These are phyloP conservation scores for Sebastes steindachneri DNA, from an alignment of 2,797 vertebrate genomes.

Conservation along the genomic window DNA sequence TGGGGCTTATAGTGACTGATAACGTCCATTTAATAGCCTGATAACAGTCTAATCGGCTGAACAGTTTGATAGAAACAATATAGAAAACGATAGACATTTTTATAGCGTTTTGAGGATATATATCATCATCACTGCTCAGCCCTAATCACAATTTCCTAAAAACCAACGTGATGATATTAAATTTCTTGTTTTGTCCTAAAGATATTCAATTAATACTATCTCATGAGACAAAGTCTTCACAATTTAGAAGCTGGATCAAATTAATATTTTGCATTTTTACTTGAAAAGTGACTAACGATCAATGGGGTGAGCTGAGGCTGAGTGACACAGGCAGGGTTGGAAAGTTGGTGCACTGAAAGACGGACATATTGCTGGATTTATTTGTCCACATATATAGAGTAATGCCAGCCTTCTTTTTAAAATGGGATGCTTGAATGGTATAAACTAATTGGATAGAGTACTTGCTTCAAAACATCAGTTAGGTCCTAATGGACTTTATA, in stretches of 20 bases:
- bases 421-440: neutral
- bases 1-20: no score
- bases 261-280: neutral
- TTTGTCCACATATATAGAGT: neutral
- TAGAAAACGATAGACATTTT: no score
- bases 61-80: no score
- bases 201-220: neutral
- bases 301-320: neutral
- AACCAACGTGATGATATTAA: neutral
- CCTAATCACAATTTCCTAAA: neutral
- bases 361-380: neutral
- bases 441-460: neutral
- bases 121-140: neutral
- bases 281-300: neutral
- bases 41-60: no score
- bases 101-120: neutral
- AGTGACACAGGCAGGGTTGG: neutral
- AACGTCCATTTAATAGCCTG: fast-evolving
- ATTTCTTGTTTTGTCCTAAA: neutral
- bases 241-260: neutral
- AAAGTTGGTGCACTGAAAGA: no score
- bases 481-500: neutral
- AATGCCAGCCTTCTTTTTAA: neutral
- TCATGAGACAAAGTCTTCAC: neutral
- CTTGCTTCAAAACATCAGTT: slow-evolving; percentile 6